A percentile compares a stretch with the other conserved stretches of the same genome.
These are phyloP conservation scores for Drosophila ohnishii DNA, from an alignment of 1,140 invertebrate species.

Conservation along the genomic window DNA sequence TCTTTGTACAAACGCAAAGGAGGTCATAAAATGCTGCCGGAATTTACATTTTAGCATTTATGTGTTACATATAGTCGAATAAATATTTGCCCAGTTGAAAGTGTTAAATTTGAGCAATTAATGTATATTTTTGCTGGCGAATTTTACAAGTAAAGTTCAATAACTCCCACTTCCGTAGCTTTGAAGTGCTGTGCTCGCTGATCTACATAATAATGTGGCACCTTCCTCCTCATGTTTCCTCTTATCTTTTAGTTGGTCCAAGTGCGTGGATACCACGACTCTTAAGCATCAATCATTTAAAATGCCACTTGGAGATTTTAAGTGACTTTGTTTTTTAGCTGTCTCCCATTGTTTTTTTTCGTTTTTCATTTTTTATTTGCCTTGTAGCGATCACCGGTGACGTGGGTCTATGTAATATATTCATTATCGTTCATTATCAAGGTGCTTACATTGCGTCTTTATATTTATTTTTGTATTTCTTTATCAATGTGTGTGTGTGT, in stretches of 20 bases:
- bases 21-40: constrained; percentile 14
- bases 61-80: constrained; percentile 11
- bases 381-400: constrained; percentile 21
- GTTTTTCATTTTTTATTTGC: not conserved
- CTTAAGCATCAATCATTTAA: constrained; percentile 18
- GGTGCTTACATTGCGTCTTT: constrained; percentile 55
- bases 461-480: constrained; percentile 26
- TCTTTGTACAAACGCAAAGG: constrained; percentile 2
- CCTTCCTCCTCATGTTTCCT: constrained; percentile 5
- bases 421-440: constrained; percentile 66
- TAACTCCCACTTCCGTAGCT: constrained; percentile 9
- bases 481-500: constrained; percentile 6
- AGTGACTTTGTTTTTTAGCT: constrained; percentile 13
- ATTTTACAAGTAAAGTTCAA: constrained; percentile 7
- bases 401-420: constrained; percentile 48
- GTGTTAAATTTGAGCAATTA: constrained; percentile 16
- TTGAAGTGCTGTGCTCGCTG: constrained; percentile 13
- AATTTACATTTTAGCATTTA: constrained; percentile 7
- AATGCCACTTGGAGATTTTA: constrained; percentile 15
- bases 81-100: constrained; percentile 40
- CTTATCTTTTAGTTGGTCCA: constrained; percentile 4
- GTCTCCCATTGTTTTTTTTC: constrained; percentile 1
- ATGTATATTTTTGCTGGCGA: not conserved
- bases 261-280: constrained; percentile 12
- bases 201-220: constrained; percentile 7